Conservation (phyloP, 2,888 invertebrate genomes). For the Orchesellides sinensis region DNA sequence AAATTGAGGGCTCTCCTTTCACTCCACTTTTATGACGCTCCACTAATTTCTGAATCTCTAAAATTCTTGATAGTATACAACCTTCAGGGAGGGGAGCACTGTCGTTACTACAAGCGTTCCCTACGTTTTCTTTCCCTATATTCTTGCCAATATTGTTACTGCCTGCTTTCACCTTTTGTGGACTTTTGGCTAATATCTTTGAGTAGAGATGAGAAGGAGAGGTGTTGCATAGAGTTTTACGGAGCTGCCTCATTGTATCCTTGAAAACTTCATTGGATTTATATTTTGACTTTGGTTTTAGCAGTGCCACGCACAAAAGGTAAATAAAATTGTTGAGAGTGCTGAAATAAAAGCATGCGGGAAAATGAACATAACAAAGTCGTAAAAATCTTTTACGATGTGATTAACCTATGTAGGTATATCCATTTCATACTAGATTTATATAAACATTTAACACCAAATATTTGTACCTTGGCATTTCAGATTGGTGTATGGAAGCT, state of each 20-base stretch:
- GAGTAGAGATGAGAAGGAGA: slow-evolving; percentile 42
- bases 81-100: slow-evolving; percentile 78
- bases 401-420: neutral
- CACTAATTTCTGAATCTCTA: slow-evolving; percentile 81
- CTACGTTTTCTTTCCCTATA: slow-evolving; percentile 58
- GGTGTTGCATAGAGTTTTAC: slow-evolving; percentile 35
- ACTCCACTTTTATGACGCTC: slow-evolving; percentile 43
- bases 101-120: slow-evolving; percentile 64
- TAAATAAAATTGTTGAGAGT: slow-evolving; percentile 70
- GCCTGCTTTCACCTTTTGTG: slow-evolving; percentile 60
- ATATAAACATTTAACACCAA: neutral
- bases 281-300: slow-evolving; percentile 66
- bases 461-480: slow-evolving; percentile 56
- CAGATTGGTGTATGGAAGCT: slow-evolving; percentile 21
- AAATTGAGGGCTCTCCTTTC: slow-evolving; percentile 76
- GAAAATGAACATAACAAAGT: too few relatives aligned
- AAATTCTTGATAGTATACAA: slow-evolving; percentile 81
- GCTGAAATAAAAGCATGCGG: slow-evolving; percentile 59
- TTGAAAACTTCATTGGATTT: slow-evolving; percentile 29
- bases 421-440: neutral
- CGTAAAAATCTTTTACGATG: too few relatives aligned
- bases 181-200: slow-evolving; percentile 68
- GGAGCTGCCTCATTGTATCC: slow-evolving; percentile 68
- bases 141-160: neutral
- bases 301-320: slow-evolving; percentile 69